Evolutionary conservation across 2,113 vertebrate genomes (phyloP), one percentile per base, ranked within the genome.

Genomic region (Sinocyclocheilus rhinocerous): DNA sequence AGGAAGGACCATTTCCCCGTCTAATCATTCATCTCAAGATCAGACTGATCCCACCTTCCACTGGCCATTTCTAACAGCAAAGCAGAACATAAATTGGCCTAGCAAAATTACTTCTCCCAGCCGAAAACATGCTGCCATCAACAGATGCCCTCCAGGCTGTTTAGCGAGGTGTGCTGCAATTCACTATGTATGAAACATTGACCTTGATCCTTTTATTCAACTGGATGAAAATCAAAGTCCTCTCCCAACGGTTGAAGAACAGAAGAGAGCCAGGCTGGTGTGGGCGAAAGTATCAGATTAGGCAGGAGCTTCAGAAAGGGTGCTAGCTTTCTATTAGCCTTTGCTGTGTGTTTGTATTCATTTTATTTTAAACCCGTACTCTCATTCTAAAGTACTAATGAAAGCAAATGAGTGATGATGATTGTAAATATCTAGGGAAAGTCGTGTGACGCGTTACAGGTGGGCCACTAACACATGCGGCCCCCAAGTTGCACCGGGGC

Each of bases 351-450:
- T 20, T 26, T 50, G 16, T 80, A 45, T n/a, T 22, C 67, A 18
- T 45, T 45, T 80, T 36, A 82, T 59, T 59, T 59, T 22, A 76
- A 69, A 69, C 16, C 2, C 4, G n/a, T 9, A 13, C 67, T 48
- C 39, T 24, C 26, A 76, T 13, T 48, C 42, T 80, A 29, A 67
- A 81, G 77, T 4, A 29, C 75, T 63, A 86, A 72, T 84, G 36
- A 87, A 87, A 79, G 65, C 70, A 26, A 83, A 85, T 26, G 39
- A 42, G 73, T 55, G 83, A 57, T 73, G 45, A 72, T n/a, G 67
- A 59, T 22, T 73, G 76, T 55, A 55, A 33, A 55, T 18, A 33
- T 77, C 76, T 33, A 33, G 48, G 26, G 76, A 55, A 77, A 77
- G 26, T 12, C 0, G 0, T 20, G 39, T 45, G 77, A 42, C 61